These are phyloP conservation scores for Penaeus japonicus DNA, from an alignment of 1,140 invertebrate species.

Conservation along the genomic window DNA sequence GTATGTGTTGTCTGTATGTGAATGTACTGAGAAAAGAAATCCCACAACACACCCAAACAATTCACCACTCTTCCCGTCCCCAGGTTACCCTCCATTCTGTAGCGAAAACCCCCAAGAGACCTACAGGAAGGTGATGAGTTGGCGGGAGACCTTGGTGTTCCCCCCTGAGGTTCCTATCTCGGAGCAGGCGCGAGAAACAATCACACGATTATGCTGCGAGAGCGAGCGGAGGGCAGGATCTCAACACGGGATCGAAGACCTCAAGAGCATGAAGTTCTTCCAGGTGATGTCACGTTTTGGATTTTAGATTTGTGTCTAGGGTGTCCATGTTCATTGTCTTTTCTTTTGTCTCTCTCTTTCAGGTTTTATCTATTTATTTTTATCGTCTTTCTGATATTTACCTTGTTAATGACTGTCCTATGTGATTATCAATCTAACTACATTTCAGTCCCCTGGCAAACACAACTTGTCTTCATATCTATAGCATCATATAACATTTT, in stretches of 20 bases:
- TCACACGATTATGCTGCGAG: conserved; percentile 84
- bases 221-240: conserved; percentile 80
- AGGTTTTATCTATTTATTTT: too few relatives aligned
- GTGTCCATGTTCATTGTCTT: not conserved
- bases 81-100: conserved; percentile 98
- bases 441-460: too few relatives aligned
- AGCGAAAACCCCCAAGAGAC: conserved; percentile 99
- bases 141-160: conserved; percentile 96
- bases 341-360: not conserved
- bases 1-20: too few relatives aligned
- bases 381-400: too few relatives aligned
- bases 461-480: not conserved
- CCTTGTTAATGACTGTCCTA: too few relatives aligned
- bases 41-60: not conserved
- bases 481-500: not conserved
- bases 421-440: too few relatives aligned
- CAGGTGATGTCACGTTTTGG: conserved; percentile 66
- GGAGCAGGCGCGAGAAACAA: conserved; percentile 74
- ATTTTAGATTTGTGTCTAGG: not conserved
- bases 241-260: conserved; percentile 82
- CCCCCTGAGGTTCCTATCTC: conserved; percentile 99
- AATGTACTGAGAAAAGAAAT: too few relatives aligned
- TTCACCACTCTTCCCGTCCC: not conserved
- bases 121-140: conserved; percentile 99
- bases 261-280: conserved; percentile 87